Conservation (phyloP, 1,140 invertebrate genomes). For the Lasioglossum baleicum region DNA sequence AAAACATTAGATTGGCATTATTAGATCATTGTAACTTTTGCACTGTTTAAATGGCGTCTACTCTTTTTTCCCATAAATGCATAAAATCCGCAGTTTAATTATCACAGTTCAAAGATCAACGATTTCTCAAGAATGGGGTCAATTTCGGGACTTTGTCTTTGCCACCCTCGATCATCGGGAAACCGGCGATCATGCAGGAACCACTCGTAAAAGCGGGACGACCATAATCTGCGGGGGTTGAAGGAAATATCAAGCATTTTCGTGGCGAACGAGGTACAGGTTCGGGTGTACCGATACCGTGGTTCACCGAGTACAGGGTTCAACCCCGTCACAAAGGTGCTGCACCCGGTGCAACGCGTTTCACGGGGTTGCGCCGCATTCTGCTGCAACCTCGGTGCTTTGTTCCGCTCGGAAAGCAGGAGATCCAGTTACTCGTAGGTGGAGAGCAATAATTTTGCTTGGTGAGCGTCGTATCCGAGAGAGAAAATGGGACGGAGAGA, state of each 20-base stretch:
- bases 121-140: too few species aligned
- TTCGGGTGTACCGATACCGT: constrained; percentile 8
- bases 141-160: too few species aligned
- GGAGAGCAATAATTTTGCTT: constrained; percentile 35
- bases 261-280: not conserved
- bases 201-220: not conserved
- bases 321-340: constrained; percentile 16
- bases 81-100: too few species aligned
- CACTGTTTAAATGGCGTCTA: too few species aligned
- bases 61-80: too few species aligned
- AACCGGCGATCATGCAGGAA: not conserved
- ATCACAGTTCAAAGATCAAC: too few species aligned
- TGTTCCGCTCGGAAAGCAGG: constrained; percentile 34
- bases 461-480: not conserved
- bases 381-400: constrained; percentile 27
- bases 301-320: constrained; percentile 12
- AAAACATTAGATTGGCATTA: too few species aligned
- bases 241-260: constrained; percentile 27
- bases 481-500: not conserved
- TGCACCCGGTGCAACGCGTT: constrained; percentile 20
- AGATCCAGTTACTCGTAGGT: constrained; percentile 47
- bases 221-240: not conserved
- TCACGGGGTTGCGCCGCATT: constrained; percentile 22
- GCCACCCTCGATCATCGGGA: too few species aligned
- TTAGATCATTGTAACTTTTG: too few species aligned